Percentiles rank a stretch among this genome's conserved stretches.
These are phyloP conservation scores for Lycia hirtaria DNA, from an alignment of 2,888 invertebrate species.

Conservation along the genomic window DNA sequence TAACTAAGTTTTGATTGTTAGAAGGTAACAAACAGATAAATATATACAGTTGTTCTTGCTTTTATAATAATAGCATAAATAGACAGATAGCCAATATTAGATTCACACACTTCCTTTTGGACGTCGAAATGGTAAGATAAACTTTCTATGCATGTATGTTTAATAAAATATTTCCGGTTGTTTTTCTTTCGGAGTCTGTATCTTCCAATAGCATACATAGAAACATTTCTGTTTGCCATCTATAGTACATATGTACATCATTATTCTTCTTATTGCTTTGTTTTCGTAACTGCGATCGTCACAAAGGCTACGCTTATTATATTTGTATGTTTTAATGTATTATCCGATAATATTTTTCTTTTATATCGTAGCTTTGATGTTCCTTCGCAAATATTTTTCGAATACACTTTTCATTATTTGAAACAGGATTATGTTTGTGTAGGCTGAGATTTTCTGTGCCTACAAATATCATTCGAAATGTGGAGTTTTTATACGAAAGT, in stretches of 20 bases:
- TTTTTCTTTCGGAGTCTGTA: not conserved
- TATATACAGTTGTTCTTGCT: no score
- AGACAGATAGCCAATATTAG: not conserved
- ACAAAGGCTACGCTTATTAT: conserved; percentile 46
- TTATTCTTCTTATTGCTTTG: conserved; percentile 46
- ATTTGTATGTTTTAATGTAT: conserved; percentile 44
- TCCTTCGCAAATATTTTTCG: conserved; percentile 21
- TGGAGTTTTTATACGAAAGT: not conserved
- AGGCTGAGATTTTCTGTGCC: not conserved
- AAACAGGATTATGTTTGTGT: conserved; percentile 18
- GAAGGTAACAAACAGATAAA: no score
- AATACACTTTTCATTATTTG: conserved; percentile 14
- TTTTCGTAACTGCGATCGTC: conserved; percentile 45
- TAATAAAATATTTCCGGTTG: not conserved
- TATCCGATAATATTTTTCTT: conserved; percentile 48
- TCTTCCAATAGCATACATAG: not conserved
- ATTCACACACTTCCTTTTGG: not conserved
- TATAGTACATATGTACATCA: conserved; percentile 24
- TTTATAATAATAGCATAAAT: no score
- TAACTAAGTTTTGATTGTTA: no score
- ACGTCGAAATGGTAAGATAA: not conserved
- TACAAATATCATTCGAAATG: not conserved
- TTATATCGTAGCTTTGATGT: conserved; percentile 46
- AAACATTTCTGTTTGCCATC: conserved; percentile 4
- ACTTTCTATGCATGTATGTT: not conserved